These are phyloP conservation scores for Ondatra zibethicus DNA, from an alignment of 2,113 vertebrate genomes.

Conservation along the genomic window DNA sequence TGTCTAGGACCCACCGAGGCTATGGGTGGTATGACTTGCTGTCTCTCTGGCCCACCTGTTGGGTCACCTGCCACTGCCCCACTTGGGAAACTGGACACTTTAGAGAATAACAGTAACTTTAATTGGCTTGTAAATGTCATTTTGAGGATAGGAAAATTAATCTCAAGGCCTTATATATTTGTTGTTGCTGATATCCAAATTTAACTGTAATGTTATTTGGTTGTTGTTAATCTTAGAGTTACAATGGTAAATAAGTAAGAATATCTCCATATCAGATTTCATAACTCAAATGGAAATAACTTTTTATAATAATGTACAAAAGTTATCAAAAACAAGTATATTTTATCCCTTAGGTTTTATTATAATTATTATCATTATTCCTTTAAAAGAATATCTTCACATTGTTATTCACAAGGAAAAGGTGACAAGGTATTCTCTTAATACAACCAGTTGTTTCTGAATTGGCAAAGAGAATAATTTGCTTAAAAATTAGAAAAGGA, in stretches of 20 bases:
- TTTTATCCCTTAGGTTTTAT: background rate
- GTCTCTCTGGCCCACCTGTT: too few relatives aligned
- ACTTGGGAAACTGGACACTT: too few relatives aligned
- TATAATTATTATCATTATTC: background rate
- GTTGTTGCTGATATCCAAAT: constrained; percentile 19
- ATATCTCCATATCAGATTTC: background rate
- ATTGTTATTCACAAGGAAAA: constrained; percentile 59
- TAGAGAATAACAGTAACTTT: background rate
- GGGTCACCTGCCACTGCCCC: too few relatives aligned
- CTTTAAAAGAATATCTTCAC: constrained; percentile 46
- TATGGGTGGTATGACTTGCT: too few relatives aligned
- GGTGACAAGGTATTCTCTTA: constrained; percentile 59
- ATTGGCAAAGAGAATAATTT: constrained; percentile 57
- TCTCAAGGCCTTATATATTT: background rate
- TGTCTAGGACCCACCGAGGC: too few relatives aligned
- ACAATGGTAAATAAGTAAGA: background rate
- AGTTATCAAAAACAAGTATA: background rate
- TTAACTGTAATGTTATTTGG: constrained; percentile 44
- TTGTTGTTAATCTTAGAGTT: constrained; percentile 7
- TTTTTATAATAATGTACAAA: constrained; percentile 10
- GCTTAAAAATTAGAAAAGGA: constrained; percentile 45
- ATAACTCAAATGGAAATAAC: constrained; percentile 38
- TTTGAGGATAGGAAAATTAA: constrained; percentile 60
- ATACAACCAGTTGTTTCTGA: constrained; percentile 20
- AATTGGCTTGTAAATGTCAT: constrained; percentile 64